Percentiles rank a stretch among this genome's conserved stretches.
These are phyloP conservation scores for Zeugodacus cucurbitae DNA, from an alignment of 1,140 invertebrate genomes.

Conservation along the genomic window DNA sequence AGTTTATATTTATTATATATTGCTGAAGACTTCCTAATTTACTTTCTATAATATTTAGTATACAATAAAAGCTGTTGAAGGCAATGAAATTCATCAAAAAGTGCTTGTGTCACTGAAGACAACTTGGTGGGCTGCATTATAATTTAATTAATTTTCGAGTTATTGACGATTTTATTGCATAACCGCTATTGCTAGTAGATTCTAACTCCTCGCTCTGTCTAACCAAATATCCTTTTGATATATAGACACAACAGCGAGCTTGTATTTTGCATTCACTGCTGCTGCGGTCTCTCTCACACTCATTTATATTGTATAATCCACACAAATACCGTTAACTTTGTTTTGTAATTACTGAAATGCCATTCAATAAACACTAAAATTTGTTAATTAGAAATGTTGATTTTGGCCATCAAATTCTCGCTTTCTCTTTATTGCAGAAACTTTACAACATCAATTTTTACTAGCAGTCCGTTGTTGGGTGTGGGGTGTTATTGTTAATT, in stretches of 20 bases:
- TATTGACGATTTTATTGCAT: not conserved
- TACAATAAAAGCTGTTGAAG: too few relatives aligned
- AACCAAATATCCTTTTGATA: too few relatives aligned
- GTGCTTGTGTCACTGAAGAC: not conserved
- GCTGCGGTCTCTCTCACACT: not conserved
- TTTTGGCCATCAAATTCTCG: not conserved
- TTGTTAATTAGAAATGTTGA: conserved; percentile 33
- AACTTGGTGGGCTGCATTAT: not conserved
- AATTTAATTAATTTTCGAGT: not conserved
- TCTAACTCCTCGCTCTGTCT: too few relatives aligned
- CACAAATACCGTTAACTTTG: not conserved
- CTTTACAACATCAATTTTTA: not conserved
- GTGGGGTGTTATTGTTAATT: too few relatives aligned
- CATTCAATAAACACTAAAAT: conserved; percentile 37
- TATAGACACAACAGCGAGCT: not conserved
- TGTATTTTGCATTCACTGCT: not conserved
- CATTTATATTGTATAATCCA: not conserved
- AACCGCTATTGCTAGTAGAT: too few relatives aligned
- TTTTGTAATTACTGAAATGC: not conserved
- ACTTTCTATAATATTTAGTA: too few relatives aligned
- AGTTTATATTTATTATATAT: too few relatives aligned
- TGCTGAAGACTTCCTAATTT: too few relatives aligned
- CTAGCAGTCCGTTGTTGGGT: not conserved
- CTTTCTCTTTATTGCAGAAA: not conserved
- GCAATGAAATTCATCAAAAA: too few relatives aligned